Evolutionary conservation across 2,888 invertebrate genomes (phyloP), one percentile per base, ranked within the genome.

Genomic region (Odontocolon sp.): DNA sequence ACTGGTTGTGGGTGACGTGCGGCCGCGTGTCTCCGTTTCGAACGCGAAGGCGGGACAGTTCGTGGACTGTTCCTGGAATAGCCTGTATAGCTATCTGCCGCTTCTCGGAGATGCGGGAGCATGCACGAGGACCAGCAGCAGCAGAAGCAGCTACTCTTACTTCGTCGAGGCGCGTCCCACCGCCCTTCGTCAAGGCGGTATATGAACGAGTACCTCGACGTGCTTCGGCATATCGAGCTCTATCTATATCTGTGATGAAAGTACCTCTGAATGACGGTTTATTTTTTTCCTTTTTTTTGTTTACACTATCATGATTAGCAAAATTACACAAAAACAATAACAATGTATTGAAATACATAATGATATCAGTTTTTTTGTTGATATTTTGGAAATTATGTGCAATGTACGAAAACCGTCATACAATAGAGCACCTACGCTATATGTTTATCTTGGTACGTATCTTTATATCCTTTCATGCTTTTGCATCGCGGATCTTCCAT

Each of bases 31-130:
- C 68, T 64, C 40, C 63, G 56, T 40, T 63, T 74, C 57, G 18
- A 31, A 57, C 52, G 59, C 59, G 28, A 26, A 52, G 26, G 31
- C 57, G 74, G 31, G 3, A 38, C 52, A 42, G 50, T 64, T 42
- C 63, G 26, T 26, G 64, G 36, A 75, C 54, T 28, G 67, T 77
- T 80, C 80, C 81, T 84, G 84, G 77, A 84, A 79, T 79, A 63
- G 67, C 75, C 79, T 80, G 77, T 84, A 84, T 31, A 68, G 52
- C 74, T 67, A 63, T 70, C 47, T 14, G 66, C 16, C 54, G 66
- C 40, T 68, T 73, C 68, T 69, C 36, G 68, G 82, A 77, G 77
- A 67, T 21, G 63, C 61, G 61, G 31, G 21, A 45, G 11, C 42
- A 5, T 5, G 57, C 8, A 36, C 21, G 11, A 23, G 57, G 23